A percentile compares a stretch with the other conserved stretches of the same genome.
Evolutionary conservation across 2,888 invertebrate genomes (phyloP).

Genomic region (Lysandra coridon): DNA sequence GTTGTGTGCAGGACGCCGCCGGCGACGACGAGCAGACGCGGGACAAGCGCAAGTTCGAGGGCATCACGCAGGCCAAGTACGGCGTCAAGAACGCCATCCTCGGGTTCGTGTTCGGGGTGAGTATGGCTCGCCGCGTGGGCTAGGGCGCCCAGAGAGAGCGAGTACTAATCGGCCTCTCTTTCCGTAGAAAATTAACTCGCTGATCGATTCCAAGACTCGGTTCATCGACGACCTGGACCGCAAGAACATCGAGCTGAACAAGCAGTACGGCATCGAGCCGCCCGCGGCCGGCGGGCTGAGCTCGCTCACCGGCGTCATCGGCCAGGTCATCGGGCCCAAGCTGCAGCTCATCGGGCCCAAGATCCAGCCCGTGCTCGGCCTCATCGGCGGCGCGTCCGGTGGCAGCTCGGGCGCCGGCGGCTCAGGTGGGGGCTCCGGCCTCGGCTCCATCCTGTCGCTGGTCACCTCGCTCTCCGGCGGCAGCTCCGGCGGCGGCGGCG

Average conservation of each 20-base stretch:
- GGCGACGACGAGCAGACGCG: conserved; percentile 78
- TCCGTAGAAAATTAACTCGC: conserved; percentile 89
- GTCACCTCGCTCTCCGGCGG: conserved; percentile 74
- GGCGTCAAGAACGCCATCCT: conserved; percentile 90
- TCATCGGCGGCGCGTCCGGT: conserved; percentile 78
- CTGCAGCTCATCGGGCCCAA: conserved; percentile 85
- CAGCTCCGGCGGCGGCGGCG: conserved; percentile 64
- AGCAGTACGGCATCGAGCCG: conserved; percentile 85
- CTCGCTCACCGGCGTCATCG: conserved; percentile 83
- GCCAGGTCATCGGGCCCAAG: conserved; percentile 86
- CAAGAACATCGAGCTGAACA: conserved; percentile 87
- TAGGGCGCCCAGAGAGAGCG: not conserved
- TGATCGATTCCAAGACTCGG: conserved; percentile 89
- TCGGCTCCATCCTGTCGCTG: conserved; percentile 72
- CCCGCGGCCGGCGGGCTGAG: conserved; percentile 82
- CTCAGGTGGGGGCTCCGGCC: conserved; percentile 54
- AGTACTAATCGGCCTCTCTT: conserved; percentile 20
- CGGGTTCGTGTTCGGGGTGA: conserved; percentile 92
- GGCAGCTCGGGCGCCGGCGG: conserved; percentile 79
- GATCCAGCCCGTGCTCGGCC: conserved; percentile 78
- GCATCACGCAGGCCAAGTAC: conserved; percentile 81
- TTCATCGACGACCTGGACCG: conserved; percentile 85
- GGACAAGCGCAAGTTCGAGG: conserved; percentile 88
- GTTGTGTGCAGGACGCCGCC: conserved; percentile 66
- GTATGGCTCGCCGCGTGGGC: conserved; percentile 43